Conservation (phyloP, 2,888 invertebrate species). For the Chrysolina oricalcia region DNA sequence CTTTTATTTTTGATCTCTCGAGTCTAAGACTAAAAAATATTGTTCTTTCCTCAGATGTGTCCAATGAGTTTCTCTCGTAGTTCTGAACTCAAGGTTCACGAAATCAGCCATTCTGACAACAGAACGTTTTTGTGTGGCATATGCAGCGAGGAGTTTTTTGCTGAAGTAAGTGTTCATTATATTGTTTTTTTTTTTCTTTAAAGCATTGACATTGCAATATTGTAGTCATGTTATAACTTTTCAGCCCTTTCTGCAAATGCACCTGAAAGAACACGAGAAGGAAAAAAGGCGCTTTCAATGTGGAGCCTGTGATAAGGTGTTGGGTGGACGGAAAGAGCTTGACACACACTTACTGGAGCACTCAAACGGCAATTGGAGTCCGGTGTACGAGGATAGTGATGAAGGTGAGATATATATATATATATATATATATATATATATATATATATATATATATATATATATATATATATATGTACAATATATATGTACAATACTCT, state of each 20-base stretch:
- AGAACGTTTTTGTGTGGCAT: background rate
- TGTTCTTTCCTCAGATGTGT: no score
- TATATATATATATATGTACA: no score
- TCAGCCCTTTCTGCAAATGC: background rate
- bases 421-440: no score
- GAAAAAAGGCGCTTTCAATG: background rate
- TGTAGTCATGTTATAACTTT: background rate
- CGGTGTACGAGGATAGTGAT: background rate
- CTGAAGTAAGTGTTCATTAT: background rate
- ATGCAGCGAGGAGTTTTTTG: background rate
- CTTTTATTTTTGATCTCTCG: no score
- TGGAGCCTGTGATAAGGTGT: background rate
- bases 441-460: no score
- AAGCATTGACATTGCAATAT: background rate
- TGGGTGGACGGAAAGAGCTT: background rate
- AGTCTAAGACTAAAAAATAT: no score
- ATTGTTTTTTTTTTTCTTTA: background rate
- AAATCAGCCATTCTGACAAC: background rate
- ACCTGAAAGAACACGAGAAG: background rate
- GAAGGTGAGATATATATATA: background rate
- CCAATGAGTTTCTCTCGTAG: no score
- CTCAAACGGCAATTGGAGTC: background rate
- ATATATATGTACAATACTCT: no score
- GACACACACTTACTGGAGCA: background rate
- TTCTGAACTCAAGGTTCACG: no score